A percentile compares a stretch with the other conserved stretches of the same genome.
These are phyloP conservation scores for Tylochromis polylepis DNA, from an alignment of 2,113 vertebrate genomes.

Conservation along the genomic window DNA sequence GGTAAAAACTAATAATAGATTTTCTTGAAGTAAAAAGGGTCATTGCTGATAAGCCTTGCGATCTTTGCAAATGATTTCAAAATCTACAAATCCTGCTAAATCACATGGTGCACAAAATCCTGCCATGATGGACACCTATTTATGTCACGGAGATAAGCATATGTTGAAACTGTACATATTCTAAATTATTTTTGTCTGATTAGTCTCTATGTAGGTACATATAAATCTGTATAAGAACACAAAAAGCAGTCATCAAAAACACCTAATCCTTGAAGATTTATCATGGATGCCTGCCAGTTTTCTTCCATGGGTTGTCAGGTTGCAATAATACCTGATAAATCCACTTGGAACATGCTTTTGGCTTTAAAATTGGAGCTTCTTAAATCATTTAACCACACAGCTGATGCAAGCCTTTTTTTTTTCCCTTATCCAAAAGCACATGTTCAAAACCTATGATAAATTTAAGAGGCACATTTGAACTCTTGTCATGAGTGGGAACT, in stretches of 20 bases:
- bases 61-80: not conserved
- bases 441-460: not conserved
- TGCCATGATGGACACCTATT: not conserved
- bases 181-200: constrained; percentile 35
- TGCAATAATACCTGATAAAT: constrained; percentile 29
- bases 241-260: not conserved
- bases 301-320: constrained; percentile 37
- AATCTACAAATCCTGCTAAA: not conserved
- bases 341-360: constrained; percentile 14
- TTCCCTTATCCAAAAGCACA: not conserved
- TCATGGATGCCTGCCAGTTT: not conserved
- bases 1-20: not conserved
- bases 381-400: constrained; percentile 6
- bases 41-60: not conserved
- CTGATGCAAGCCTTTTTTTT: not conserved
- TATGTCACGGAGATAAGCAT: not conserved
- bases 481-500: constrained; percentile 9
- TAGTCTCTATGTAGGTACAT: constrained; percentile 15
- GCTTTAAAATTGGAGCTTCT: constrained; percentile 9
- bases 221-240: constrained; percentile 16
- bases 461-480: constrained; percentile 21
- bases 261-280: constrained; percentile 18
- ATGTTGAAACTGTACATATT: not conserved
- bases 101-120: not conserved
- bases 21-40: not conserved